phyloP scores from a whole-genome alignment of 2,113 vertebrate genomes.

The Porphyrio hochstetteri region DNA sequence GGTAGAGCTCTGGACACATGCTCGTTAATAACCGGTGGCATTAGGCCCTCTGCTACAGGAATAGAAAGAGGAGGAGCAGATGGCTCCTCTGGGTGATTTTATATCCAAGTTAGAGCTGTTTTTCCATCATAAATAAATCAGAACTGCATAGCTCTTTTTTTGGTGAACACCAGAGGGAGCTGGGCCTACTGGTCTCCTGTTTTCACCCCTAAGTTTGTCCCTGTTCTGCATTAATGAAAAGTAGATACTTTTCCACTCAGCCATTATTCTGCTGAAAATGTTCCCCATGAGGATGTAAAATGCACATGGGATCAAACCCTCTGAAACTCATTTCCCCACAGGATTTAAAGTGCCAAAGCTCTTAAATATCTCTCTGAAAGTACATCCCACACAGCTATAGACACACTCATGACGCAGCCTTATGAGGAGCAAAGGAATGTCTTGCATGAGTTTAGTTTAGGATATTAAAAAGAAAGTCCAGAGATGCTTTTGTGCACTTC shows the following conservation, averaged over 20 bases:
- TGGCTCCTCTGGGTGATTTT: background rate
- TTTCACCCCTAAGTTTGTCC: background rate
- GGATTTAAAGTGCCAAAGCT: slow-evolving; percentile 52
- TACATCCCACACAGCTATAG: background rate
- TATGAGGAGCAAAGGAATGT: slow-evolving; percentile 31
- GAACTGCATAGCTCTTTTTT: background rate
- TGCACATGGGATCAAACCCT: slow-evolving; percentile 39
- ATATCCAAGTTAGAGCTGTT: background rate
- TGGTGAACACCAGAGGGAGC: slow-evolving; percentile 11
- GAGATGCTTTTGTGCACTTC: slow-evolving; percentile 60
- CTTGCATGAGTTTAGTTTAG: slow-evolving; percentile 47
- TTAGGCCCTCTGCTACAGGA: background rate
- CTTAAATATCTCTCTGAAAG: slow-evolving; percentile 37
- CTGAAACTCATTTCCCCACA: slow-evolving; percentile 54
- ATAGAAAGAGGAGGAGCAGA: background rate
- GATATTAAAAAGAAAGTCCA: slow-evolving; percentile 67
- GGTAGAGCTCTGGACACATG: background rate
- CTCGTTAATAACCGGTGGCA: background rate
- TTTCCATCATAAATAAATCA: background rate
- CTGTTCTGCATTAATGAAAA: background rate
- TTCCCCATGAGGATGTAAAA: background rate
- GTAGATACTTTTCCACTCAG: background rate
- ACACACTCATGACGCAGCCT: background rate
- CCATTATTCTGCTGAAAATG: background rate
- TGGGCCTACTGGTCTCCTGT: background rate